phyloP scores from a whole-genome alignment of 2,888 invertebrate genomes.

The Meiosimyza decipiens region DNA sequence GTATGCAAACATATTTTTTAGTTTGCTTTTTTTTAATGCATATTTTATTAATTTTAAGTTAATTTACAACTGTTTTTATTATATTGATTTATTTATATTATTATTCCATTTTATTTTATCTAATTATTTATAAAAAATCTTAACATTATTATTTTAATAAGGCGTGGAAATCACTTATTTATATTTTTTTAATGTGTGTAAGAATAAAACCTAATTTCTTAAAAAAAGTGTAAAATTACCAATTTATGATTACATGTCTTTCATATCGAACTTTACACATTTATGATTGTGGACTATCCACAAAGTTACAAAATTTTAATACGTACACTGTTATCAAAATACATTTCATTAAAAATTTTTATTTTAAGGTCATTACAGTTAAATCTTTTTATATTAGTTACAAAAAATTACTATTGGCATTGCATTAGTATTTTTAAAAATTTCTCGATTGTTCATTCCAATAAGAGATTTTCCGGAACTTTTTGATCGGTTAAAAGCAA shows the following conservation, averaged over 20 bases:
- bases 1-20: slow-evolving; percentile 9
- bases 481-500: not conserved
- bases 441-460: no score
- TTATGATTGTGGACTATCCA: no score
- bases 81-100: not conserved
- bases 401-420: slow-evolving; percentile 6
- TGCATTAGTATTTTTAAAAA: not conserved
- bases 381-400: not conserved
- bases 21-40: slow-evolving; percentile 2
- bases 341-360: not conserved
- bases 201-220: no score
- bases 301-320: no score
- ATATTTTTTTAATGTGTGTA: slow-evolving; percentile 10
- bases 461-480: slow-evolving; percentile 10
- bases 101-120: no score
- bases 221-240: no score
- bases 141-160: slow-evolving; percentile 17
- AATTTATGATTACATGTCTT: no score
- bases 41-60: not conserved
- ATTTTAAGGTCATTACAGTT: not conserved
- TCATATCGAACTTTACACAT: no score
- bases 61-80: not conserved
- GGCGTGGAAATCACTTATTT: slow-evolving; percentile 31
- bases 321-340: slow-evolving; percentile 6
- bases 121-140: not conserved